Base-by-base conservation (phyloP, 2,797 vertebrate genomes). In the Poeciliopsis gracilis region DNA sequence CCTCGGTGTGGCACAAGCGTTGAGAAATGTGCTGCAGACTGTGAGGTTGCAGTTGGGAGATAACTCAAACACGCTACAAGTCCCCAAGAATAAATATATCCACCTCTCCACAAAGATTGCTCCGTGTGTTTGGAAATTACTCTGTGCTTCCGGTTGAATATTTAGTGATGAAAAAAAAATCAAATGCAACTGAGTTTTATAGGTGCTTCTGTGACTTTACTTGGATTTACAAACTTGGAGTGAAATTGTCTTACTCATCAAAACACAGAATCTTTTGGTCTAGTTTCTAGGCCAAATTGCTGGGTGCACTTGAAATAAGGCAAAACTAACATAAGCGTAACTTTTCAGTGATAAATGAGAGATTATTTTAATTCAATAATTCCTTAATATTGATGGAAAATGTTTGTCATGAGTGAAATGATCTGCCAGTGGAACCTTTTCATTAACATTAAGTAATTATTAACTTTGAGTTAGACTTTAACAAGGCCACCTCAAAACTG, bases 11-110 rank as follows among this genome's bases (percentile, higher is more conserved):
- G 84, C 80, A 72, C 81, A 75, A 86, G 82, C 49, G 0, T 83
- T 57, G 84, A 93, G 90, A 92, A 93, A 92, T 86, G 88, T 94
- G 87, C 84, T 81, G 91, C 89, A 91, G 86, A 93, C 87, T 90
- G 91, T 80, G 88, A 92, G 87, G 91, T 94, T 89, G 87, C 82
- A 76, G 88, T 86, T 83, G 66, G 82, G 81, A 91, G 92, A 91
- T 88, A 91, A 90, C 84, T 86, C 75, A 77, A 86, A 85, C 81
- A 82, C 73, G 8, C 79, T 85, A 77, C 82, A 91, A 90, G 85
- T 91, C 84, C 84, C 86, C 87, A 80, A 78, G 78, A 83, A 86
- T 84, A 88, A 91, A 61, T 18, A 88, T 91, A 72, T 89, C 77
- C 83, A 78, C 82, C 76, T 87, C 83, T 90, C 84, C 84, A 83